Evolutionary conservation across 1,140 invertebrate genomes (phyloP), one percentile per base, ranked within the genome.

Genomic region (Rhysida immarginata): DNA sequence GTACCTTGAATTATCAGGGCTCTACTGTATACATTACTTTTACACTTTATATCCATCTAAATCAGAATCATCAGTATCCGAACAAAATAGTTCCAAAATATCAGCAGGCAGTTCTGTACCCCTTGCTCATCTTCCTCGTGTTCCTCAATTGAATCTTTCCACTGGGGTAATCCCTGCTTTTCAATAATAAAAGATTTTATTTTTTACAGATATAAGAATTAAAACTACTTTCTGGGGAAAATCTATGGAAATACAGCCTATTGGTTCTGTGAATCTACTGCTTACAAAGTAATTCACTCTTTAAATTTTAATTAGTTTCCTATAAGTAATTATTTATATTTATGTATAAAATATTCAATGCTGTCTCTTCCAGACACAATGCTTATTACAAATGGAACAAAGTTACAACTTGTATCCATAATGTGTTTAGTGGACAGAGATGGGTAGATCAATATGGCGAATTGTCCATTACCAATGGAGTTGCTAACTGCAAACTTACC

Each of bases 191-290:
- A n/a, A n/a, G n/a, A n/a, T n/a, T 66, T 55, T 71, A 66, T 29
- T 66, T 64, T 2, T 66, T 74, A 43, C 65, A 71, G 82, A 85
- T 65, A 78, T 81, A 1, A 72, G 83, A 59, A 85, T 88, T 58
- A 87, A 87, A 70, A 84, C 86, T 24, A 87, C 87, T 69, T 92
- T 92, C 73, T 91, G 87, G 86, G 87, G 87, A 55, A 90, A 88
- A 71, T 88, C 85, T 26, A 86, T 92, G 77, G 86, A 90, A 72
- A 84, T 90, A 67, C 83, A 87, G 65, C 87, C 87, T 0, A 77
- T 83, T 29, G 74, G 76, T 26, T 68, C 65, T 44, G 70, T 77
- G 0, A 68, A 75, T 65, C 59, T 77, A 3, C 55, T 63, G 13
- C 63, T 77, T 35, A 69, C 71, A 24, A 75, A 74, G 67, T 71